phyloP scores from a whole-genome alignment of 1,140 invertebrate species.

The Drosophila sulfurigaster region DNA sequence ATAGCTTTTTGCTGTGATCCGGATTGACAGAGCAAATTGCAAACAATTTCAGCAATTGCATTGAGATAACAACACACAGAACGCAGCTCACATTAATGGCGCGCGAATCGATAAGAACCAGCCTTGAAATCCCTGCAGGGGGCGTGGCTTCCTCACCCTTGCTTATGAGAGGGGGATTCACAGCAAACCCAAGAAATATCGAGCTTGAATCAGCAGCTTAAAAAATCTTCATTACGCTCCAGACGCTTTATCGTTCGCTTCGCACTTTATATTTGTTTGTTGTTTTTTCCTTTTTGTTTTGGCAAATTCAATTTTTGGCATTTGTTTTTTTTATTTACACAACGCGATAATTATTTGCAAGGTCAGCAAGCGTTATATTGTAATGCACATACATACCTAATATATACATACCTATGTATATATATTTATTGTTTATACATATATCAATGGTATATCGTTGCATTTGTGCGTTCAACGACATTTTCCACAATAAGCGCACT shows the following conservation, averaged over 20 bases:
- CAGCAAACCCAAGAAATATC: not conserved
- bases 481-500: constrained; percentile 9
- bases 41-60: constrained; percentile 8
- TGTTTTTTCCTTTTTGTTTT: not conserved
- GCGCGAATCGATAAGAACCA: constrained; percentile 44
- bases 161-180: not conserved
- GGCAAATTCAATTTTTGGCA: not conserved
- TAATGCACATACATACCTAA: not conserved
- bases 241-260: not conserved
- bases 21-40: not conserved
- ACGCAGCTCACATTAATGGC: constrained; percentile 28
- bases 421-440: not conserved
- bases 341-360: constrained; percentile 30
- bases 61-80: constrained; percentile 16
- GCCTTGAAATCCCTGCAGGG: constrained; percentile 22
- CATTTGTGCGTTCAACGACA: constrained; percentile 28
- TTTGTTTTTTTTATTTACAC: constrained; percentile 4
- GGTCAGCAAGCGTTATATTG: constrained; percentile 26
- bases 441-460: not conserved
- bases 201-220: constrained; percentile 7
- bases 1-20: constrained; percentile 4
- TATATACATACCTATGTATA: constrained; percentile 5
- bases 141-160: not conserved
- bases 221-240: not conserved
- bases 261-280: too few relatives aligned